Evolutionary conservation across 2,113 vertebrate genomes (phyloP).

Genomic region (Cariama cristata): DNA sequence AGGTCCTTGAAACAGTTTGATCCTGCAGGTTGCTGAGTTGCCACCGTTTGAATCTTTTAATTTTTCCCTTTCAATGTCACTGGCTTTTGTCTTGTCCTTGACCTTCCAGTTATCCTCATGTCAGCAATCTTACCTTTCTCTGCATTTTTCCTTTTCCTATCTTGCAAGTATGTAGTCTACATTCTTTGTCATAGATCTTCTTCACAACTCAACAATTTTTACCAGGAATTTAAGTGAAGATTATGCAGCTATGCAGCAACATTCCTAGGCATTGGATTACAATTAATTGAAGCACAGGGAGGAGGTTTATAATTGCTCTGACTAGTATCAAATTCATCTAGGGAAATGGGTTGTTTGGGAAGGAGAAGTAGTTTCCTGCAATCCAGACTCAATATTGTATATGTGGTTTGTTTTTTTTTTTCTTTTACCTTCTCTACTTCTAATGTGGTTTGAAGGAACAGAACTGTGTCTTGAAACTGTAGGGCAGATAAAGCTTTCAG

Average conservation of each 20-base stretch:
- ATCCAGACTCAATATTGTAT: not conserved
- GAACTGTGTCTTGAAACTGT: not conserved
- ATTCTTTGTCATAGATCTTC: not conserved
- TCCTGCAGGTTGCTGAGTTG: not conserved
- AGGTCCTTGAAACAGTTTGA: not conserved
- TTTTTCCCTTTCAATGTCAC: not conserved
- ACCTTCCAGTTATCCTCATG: not conserved
- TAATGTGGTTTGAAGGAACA: not conserved
- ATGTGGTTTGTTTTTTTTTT: not conserved
- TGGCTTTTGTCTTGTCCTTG: not conserved
- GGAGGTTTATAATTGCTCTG: not conserved
- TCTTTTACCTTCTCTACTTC: not conserved
- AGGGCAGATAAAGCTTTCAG: not conserved
- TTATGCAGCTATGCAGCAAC: not conserved
- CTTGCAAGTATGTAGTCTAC: not conserved
- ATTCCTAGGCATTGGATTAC: not conserved
- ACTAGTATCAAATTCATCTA: not conserved
- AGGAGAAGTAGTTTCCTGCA: not conserved
- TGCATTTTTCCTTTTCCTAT: not conserved
- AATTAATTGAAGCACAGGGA: not conserved
- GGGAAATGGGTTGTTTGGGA: not conserved
- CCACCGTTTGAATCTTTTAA: not conserved
- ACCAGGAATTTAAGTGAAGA: not conserved
- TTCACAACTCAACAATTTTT: not conserved
- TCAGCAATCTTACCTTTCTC: not conserved